These are phyloP conservation scores for Callospermophilus lateralis DNA, from an alignment of 2,113 vertebrate species.

Conservation along the genomic window DNA sequence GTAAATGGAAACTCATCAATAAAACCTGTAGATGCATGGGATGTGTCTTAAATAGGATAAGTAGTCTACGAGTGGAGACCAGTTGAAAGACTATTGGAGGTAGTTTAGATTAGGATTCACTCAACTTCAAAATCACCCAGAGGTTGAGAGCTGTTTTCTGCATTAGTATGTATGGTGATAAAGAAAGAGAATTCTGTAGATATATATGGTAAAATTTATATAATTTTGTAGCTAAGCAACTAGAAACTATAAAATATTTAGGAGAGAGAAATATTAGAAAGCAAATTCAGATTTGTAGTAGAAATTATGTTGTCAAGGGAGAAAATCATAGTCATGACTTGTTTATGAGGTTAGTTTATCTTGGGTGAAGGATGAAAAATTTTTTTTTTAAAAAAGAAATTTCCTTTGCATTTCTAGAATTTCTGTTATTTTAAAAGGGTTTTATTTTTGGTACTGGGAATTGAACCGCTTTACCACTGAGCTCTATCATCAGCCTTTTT, in stretches of 20 bases:
- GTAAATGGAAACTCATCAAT: conserved; percentile 22
- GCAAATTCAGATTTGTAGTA: background rate
- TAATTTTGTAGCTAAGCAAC: background rate
- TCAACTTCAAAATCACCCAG: conserved; percentile 3
- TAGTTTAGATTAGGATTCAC: background rate
- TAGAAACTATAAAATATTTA: conserved; percentile 8
- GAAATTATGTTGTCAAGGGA: background rate
- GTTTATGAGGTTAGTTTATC: conserved; percentile 1
- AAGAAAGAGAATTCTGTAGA: background rate
- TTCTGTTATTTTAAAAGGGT: background rate
- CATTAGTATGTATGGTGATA: conserved; percentile 22
- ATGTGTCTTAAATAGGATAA: conserved; percentile 46
- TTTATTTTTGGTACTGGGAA: no score
- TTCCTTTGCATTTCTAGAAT: conserved; percentile 23
- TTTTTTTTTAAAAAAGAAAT: conserved; percentile 29
- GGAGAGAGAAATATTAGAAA: background rate
- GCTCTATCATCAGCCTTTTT: no score
- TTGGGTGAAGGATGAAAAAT: conserved; percentile 31
- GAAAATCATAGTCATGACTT: conserved; percentile 26
- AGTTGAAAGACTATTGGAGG: background rate
- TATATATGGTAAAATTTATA: conserved; percentile 16
- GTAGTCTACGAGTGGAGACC: background rate
- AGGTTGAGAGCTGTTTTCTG: background rate
- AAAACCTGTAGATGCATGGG: background rate
- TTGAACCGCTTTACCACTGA: no score